A percentile compares a stretch with the other conserved stretches of the same genome.
Conservation (phyloP, 2,888 invertebrate species). For the Aphodius sticticus region DNA sequence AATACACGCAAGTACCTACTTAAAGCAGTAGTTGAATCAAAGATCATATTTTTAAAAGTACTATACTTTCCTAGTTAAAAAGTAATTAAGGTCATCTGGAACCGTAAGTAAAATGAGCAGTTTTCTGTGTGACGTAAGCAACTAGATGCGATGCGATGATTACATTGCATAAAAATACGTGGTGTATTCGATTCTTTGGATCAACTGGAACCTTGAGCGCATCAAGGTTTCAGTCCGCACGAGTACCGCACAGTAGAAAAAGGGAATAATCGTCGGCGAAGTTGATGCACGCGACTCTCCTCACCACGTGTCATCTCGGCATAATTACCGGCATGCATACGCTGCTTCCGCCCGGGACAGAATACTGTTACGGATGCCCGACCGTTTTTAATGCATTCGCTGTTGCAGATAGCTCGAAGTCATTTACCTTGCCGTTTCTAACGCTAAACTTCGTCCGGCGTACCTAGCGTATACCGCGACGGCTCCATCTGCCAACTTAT, state of each 20-base stretch:
- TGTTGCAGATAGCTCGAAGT: neutral
- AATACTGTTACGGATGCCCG: neutral
- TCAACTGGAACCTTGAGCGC: neutral
- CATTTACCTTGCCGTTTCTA: slow-evolving; percentile 4
- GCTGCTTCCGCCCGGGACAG: neutral
- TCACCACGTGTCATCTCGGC: neutral
- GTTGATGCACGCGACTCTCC: neutral
- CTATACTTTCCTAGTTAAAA: no score
- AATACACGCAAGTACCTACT: no score
- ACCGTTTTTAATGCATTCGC: neutral
- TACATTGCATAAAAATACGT: neutral
- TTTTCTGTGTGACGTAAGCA: no score
- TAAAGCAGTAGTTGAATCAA: no score
- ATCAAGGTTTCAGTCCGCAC: neutral
- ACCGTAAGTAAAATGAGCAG: no score
- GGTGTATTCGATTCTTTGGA: neutral
- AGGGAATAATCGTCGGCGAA: neutral
- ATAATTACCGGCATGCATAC: neutral
- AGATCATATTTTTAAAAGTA: no score
- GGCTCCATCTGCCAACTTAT: slow-evolving; percentile 18
- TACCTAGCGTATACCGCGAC: no score
- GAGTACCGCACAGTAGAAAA: neutral
- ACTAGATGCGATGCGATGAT: no score
- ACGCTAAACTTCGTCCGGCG: neutral
- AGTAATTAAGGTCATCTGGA: no score